Conservation (phyloP, 2,113 vertebrate species). For the Morone saxatilis region DNA sequence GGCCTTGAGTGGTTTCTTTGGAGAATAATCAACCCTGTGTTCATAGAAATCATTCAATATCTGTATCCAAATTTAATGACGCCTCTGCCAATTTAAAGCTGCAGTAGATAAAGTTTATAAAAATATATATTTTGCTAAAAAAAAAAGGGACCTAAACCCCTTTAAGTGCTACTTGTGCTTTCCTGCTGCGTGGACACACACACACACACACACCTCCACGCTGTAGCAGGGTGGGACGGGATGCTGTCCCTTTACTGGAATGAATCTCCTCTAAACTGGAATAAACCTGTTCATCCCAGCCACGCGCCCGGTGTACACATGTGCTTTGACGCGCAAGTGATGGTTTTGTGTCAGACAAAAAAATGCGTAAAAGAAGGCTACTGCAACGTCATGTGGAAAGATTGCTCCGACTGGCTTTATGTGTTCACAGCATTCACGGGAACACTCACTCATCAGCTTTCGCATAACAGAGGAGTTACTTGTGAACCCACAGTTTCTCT, state of each 20-base stretch:
- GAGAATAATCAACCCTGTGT: background rate
- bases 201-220: background rate
- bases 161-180: background rate
- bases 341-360: no score
- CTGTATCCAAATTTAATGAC: no score
- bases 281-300: slow-evolving; percentile 66
- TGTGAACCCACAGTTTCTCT: background rate
- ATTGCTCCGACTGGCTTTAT: background rate
- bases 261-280: slow-evolving; percentile 64
- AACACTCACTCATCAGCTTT: background rate
- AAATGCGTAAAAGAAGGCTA: background rate
- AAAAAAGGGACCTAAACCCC: background rate
- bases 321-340: background rate
- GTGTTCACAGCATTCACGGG: background rate
- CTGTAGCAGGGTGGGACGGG: background rate
- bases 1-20: background rate
- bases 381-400: background rate
- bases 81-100: no score
- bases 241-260: slow-evolving; percentile 49
- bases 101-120: no score
- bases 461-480: background rate
- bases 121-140: background rate
- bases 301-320: background rate
- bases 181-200: background rate
- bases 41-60: background rate